Evolutionary conservation across 1,140 invertebrate genomes (phyloP).

Genomic region (Dendroctonus ponderosae): DNA sequence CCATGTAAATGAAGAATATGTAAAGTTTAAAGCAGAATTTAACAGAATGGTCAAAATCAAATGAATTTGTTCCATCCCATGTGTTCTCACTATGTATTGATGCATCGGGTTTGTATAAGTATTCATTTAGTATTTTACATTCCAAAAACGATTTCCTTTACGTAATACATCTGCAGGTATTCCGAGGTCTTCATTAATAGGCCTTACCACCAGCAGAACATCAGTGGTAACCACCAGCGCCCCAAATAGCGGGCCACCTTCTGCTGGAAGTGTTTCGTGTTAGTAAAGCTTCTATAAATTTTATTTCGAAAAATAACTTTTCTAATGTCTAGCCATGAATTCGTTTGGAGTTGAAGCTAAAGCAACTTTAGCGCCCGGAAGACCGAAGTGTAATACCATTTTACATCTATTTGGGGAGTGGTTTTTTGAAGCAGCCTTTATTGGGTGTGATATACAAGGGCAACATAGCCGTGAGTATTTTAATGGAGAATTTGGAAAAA

Average conservation of each 20-base stretch:
- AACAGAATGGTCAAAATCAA: too few species aligned
- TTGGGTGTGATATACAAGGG: conserved; percentile 69
- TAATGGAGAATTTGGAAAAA: conserved; percentile 44
- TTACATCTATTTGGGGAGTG: conserved; percentile 94
- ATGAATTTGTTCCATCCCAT: too few species aligned
- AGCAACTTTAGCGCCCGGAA: conserved; percentile 63
- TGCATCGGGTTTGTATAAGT: too few species aligned
- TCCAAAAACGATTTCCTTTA: too few species aligned
- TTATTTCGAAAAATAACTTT: conserved; percentile 6
- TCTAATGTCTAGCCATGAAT: conserved; percentile 46
- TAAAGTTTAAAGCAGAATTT: too few species aligned
- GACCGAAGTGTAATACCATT: conserved; percentile 88
- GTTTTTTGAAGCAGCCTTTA: conserved; percentile 93
- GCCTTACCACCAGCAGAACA: conserved; percentile 68
- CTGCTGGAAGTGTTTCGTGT: conserved; percentile 66
- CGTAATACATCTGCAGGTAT: conserved; percentile 58
- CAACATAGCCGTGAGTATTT: conserved; percentile 40
- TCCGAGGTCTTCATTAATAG: conserved; percentile 75
- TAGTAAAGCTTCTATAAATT: conserved; percentile 42
- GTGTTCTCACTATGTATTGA: too few species aligned
- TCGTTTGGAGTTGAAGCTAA: conserved; percentile 45
- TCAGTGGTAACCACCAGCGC: conserved; percentile 41
- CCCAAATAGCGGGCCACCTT: conserved; percentile 63
- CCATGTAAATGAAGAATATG: too few species aligned
- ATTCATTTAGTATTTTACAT: too few species aligned